phyloP scores from a whole-genome alignment of 1,140 invertebrate genomes.

The Pseudomyrmex gracilis region DNA sequence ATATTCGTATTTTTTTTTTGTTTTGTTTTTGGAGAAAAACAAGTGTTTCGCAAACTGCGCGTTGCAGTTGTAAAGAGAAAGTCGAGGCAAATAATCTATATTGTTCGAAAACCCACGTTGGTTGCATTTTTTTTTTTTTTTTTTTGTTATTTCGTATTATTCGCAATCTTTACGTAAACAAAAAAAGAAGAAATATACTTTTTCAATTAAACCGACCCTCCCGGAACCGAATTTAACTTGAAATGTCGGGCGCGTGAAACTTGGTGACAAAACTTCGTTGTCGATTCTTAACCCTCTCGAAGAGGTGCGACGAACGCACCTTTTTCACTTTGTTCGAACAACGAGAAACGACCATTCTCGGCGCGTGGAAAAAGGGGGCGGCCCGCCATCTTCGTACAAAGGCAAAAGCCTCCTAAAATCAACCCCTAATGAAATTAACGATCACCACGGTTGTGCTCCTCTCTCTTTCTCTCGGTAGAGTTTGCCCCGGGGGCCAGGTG shows the following conservation, averaged over 20 bases:
- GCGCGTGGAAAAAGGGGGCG: constrained; percentile 16
- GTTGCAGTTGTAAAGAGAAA: neutral
- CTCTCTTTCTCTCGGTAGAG: neutral
- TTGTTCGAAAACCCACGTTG: neutral
- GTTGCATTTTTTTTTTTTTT: neutral
- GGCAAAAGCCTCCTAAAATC: constrained; percentile 72
- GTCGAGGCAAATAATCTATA: neutral
- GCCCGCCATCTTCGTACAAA: constrained; percentile 69
- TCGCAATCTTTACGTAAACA: neutral
- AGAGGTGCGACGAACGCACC: constrained; percentile 5
- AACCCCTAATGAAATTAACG: constrained; percentile 78
- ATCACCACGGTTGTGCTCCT: constrained; percentile 69
- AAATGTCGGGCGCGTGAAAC: no score
- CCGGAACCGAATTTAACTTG: no score
- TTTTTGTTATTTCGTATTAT: neutral
- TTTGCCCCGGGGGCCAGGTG: constrained; percentile 71
- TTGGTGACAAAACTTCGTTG: neutral
- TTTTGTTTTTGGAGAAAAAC: neutral
- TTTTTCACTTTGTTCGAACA: constrained; percentile 47
- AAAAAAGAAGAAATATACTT: no score
- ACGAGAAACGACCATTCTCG: constrained; percentile 12
- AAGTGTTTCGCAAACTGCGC: neutral
- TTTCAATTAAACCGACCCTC: no score
- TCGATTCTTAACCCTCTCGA: neutral
- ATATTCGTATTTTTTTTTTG: neutral